Evolutionary conservation across 2,888 invertebrate genomes (phyloP), one percentile per base, ranked within the genome.

Genomic region (Ischnura elegans): DNA sequence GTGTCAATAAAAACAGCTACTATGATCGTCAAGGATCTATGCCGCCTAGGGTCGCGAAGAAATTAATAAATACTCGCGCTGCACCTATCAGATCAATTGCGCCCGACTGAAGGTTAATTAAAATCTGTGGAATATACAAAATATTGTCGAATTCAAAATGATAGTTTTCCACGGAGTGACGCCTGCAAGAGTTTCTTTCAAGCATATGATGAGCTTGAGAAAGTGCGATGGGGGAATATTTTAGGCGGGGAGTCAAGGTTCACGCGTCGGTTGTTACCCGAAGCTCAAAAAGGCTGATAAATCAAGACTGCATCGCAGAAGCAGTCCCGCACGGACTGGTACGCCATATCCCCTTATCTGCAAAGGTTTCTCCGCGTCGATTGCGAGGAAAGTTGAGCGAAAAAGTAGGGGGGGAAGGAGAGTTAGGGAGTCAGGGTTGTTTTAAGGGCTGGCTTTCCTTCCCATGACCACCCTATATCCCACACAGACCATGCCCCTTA

Each of bases 281-380:
- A 4, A 43, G 21, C 45, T 85, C 85, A 85, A 85, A 85, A 51
- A 19, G 85, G 21, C 85, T 85, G 85, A 85, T 85, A 85, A 36
- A 85, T 85, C 85, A n/a, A 85, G 36, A 85, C 86, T 86, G 86
- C 86, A 86, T 46, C 29, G 29, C 76, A 45, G 86, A 45, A 86
- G 45, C 21, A 86, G 86, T 86, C 86, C 43, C 36, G 86, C n/a
- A 86, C 86, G 45, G 86, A 86, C 86, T 86, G 86, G 86, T 86
- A 86, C 86, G 86, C 46, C 76, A 36, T 36, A 76, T 46, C n/a
- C 86, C 86, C 86, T 86, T 86, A 86, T 86, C 86, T 86, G 86
- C n/a, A n/a, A 86, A 46, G 36, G 86, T 86, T 51, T 86, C 45
- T n/a, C 29, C 43, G 5, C 45, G 21, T 19, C 25, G 86, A n/a